phyloP scores from a whole-genome alignment of 2,113 vertebrate genomes.

The Phylloscopus whistleri region DNA sequence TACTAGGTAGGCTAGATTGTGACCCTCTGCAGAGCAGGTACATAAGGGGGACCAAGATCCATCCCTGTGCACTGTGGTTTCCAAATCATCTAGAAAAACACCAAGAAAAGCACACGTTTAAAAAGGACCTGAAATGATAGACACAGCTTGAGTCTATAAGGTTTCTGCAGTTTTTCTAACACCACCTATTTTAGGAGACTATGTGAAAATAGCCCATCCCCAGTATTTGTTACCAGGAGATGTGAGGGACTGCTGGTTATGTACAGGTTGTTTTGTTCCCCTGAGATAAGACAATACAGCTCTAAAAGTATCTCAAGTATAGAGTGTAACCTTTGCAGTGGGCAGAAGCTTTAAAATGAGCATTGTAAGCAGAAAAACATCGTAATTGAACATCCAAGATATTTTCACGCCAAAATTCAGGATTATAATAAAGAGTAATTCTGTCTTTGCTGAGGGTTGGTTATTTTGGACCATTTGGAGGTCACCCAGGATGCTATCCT shows the following conservation, averaged over 20 bases:
- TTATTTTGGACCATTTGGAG: conserved; percentile 1
- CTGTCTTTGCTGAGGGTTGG: background rate
- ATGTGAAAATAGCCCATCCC: background rate
- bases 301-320: background rate
- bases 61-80: background rate
- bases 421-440: background rate
- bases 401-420: background rate
- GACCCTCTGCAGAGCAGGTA: background rate
- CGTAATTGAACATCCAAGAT: background rate
- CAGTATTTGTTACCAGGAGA: background rate
- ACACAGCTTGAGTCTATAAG: background rate
- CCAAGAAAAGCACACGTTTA: background rate
- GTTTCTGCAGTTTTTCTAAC: background rate
- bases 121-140: background rate
- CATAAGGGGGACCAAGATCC: rapidly evolving
- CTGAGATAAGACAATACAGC: conserved; percentile 19
- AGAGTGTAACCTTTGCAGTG: background rate
- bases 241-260: background rate
- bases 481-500: background rate
- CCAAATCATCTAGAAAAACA: background rate
- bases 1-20: background rate
- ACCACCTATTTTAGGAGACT: conserved; percentile 4
- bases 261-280: background rate
- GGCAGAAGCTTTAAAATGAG: background rate
- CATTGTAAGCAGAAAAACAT: background rate